Percentiles rank a stretch among this genome's conserved stretches.
phyloP scores from a whole-genome alignment of 1,140 invertebrate species.

The Ctenoplectra terminalis region DNA sequence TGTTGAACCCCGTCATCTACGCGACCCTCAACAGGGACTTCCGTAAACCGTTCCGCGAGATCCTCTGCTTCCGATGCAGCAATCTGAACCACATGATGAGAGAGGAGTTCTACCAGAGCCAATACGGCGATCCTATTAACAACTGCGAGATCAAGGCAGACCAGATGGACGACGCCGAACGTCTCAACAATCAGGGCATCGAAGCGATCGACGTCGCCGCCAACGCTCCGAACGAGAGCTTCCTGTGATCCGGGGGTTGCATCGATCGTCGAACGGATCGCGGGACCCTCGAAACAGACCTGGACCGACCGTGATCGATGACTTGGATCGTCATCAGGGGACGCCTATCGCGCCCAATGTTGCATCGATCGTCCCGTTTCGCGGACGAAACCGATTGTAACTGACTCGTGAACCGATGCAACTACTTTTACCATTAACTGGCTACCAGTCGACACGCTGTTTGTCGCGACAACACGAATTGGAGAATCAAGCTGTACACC shows the following conservation, averaged over 20 bases:
- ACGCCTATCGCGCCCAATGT: neutral
- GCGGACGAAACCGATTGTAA: neutral
- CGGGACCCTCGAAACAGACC: neutral
- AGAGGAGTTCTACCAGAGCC: conserved; percentile 95
- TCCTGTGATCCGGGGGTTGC: conserved; percentile 74
- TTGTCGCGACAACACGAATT: neutral
- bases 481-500: neutral
- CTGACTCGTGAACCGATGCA: too few relatives aligned
- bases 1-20: conserved; percentile 97
- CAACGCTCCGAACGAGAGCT: conserved; percentile 78
- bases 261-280: neutral
- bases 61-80: conserved; percentile 93
- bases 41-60: conserved; percentile 95
- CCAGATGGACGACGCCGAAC: conserved; percentile 67
- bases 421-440: neutral
- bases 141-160: conserved; percentile 77
- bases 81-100: conserved; percentile 95
- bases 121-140: conserved; percentile 91
- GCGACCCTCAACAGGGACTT: conserved; percentile 96
- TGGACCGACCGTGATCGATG: neutral
- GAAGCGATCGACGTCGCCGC: conserved; percentile 56
- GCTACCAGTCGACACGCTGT: neutral
- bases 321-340: neutral
- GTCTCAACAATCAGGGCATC: conserved; percentile 64
- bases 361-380: neutral